These are phyloP conservation scores for Ectemnius continuus DNA, from an alignment of 2,888 invertebrate genomes.

Conservation along the genomic window DNA sequence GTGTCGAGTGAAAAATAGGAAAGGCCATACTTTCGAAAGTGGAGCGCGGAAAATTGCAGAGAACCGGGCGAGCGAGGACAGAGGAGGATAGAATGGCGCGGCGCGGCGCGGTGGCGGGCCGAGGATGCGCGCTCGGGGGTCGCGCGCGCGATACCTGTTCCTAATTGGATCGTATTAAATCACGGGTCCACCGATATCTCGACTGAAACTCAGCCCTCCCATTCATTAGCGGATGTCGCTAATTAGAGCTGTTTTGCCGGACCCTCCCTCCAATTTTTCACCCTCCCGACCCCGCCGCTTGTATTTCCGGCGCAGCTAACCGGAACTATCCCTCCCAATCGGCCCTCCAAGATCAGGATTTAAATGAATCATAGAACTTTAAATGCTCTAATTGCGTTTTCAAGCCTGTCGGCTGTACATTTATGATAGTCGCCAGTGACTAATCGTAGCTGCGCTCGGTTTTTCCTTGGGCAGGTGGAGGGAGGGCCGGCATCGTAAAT, in stretches of 20 bases:
- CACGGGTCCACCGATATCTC: conserved; percentile 43
- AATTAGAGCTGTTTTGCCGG: conserved; percentile 54
- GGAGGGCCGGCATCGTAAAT: conserved; percentile 41
- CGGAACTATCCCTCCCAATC: too few relatives aligned
- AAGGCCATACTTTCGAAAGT: neutral
- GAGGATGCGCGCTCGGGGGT: neutral
- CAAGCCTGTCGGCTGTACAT: conserved; percentile 3
- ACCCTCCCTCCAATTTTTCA: conserved; percentile 50
- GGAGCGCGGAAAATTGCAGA: neutral
- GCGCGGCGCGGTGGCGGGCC: too few relatives aligned
- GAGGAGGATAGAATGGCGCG: neutral
- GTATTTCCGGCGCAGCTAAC: too few relatives aligned
- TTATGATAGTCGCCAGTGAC: neutral
- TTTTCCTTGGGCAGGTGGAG: conserved; percentile 3
- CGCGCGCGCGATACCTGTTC: conserved; percentile 12
- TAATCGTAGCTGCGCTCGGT: neutral
- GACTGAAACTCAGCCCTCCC: conserved; percentile 31
- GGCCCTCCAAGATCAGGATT: neutral
- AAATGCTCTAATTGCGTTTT: too few relatives aligned
- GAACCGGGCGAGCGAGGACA: neutral
- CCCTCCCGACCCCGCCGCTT: conserved; percentile 20
- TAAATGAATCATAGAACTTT: conserved; percentile 40
- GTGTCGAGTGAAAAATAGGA: conserved; percentile 11
- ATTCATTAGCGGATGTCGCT: conserved; percentile 55
- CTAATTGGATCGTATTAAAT: conserved; percentile 60